Evolutionary conservation across 2,797 vertebrate genomes (phyloP).

Genomic region (Pangasius macronema): DNA sequence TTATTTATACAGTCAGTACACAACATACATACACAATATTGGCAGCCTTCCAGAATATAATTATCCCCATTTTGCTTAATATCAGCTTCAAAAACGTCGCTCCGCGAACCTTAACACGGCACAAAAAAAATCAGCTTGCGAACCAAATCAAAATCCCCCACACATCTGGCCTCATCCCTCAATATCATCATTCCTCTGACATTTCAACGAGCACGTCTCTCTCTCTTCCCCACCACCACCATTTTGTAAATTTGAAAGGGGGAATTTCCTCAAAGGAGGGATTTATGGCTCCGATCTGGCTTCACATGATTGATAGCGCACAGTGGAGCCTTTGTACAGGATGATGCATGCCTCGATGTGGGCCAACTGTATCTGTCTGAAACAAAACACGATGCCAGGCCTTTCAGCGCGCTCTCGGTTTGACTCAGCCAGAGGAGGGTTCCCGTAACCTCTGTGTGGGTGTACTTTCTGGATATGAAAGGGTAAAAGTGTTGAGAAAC

Average conservation of each 20-base stretch:
- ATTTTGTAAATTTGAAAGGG: constrained; percentile 63
- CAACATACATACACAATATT: constrained; percentile 11
- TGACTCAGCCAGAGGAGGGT: constrained; percentile 70
- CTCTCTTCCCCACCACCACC: constrained; percentile 44
- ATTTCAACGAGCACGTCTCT: constrained; percentile 42
- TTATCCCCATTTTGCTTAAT: constrained; percentile 44
- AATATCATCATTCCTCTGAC: constrained; percentile 45
- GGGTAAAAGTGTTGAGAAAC: constrained; percentile 77
- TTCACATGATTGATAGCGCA: constrained; percentile 79
- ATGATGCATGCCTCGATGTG: constrained; percentile 77
- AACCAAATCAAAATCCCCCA: constrained; percentile 41
- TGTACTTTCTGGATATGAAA: constrained; percentile 78
- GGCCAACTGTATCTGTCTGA: constrained; percentile 76
- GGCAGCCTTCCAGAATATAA: constrained; percentile 20
- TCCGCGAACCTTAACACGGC: constrained; percentile 40
- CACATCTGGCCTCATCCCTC: constrained; percentile 50
- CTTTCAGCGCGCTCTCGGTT: constrained; percentile 65
- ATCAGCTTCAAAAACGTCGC: constrained; percentile 30
- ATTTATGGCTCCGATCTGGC: constrained; percentile 74
- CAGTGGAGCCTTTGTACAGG: constrained; percentile 78
- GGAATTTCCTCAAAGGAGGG: constrained; percentile 74
- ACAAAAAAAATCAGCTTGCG: constrained; percentile 20
- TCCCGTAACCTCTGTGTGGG: constrained; percentile 85
- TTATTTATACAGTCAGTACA: constrained; percentile 9
- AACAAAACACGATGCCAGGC: constrained; percentile 73